phyloP scores from a whole-genome alignment of 1,140 invertebrate genomes.

The Choristoneura fumiferana region DNA sequence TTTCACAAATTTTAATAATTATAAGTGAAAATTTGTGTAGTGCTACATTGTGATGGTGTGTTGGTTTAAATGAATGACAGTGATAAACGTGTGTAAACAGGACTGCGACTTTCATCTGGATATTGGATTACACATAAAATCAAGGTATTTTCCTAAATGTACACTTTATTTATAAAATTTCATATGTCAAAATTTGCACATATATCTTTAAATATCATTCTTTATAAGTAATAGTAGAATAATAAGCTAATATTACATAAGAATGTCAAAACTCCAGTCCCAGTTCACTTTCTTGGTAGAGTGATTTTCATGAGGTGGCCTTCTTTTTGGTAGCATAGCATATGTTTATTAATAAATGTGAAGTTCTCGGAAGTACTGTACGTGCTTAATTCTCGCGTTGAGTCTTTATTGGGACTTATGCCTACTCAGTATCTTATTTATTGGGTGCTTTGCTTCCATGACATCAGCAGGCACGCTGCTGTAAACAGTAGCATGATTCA shows the following conservation, averaged over 20 bases:
- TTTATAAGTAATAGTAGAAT: background rate
- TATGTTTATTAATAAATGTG: constrained; percentile 35
- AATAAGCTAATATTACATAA: constrained; percentile 59
- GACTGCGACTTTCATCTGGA: constrained; percentile 71
- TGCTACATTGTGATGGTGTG: constrained; percentile 73
- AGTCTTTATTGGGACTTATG: constrained; percentile 30
- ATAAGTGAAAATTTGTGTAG: constrained; percentile 75
- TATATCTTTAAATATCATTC: background rate
- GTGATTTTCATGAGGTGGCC: constrained; percentile 32
- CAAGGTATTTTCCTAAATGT: constrained; percentile 73
- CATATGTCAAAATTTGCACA: background rate
- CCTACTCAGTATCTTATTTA: constrained; percentile 26
- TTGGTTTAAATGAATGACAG: constrained; percentile 72
- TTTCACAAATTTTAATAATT: constrained; percentile 74
- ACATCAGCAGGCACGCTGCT: constrained; percentile 67
- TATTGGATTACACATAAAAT: constrained; percentile 77
- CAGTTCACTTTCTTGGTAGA: constrained; percentile 27
- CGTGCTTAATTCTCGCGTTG: constrained; percentile 31
- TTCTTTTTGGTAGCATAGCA: constrained; percentile 36
- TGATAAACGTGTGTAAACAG: constrained; percentile 67
- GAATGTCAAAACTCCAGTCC: constrained; percentile 33
- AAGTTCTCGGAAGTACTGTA: constrained; percentile 46
- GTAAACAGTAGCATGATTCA: constrained; percentile 65
- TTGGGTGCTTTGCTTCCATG: constrained; percentile 52
- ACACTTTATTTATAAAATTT: constrained; percentile 48